Evolutionary conservation across 2,797 vertebrate species (phyloP).

Genomic region (Gouania willdenowi): DNA sequence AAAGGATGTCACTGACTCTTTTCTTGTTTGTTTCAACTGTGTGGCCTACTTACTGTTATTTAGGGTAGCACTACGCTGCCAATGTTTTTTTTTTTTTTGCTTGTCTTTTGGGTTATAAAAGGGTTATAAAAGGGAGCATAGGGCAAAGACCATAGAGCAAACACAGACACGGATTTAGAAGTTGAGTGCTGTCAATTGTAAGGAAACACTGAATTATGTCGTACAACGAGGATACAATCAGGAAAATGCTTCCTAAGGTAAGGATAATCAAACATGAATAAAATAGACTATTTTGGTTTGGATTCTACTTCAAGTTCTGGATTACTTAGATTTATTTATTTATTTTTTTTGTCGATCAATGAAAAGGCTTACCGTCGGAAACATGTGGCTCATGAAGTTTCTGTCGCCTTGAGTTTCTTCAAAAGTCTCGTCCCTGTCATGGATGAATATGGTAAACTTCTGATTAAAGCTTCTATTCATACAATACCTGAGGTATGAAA

Average conservation of each 20-base stretch:
- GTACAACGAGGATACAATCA: conserved; percentile 12
- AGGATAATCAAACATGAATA: conserved; percentile 9
- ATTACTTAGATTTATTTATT: not conserved
- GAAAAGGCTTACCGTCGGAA: conserved; percentile 81
- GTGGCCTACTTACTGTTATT: conserved; percentile 6
- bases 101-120: no score
- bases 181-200: not conserved
- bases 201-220: conserved; percentile 26
- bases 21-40: conserved; percentile 6
- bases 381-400: conserved; percentile 81
- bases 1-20: not conserved
- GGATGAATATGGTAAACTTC: conserved; percentile 81
- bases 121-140: conserved; percentile 24
- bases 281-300: fast-evolving
- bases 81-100: conserved; percentile 4
- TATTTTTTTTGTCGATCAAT: not conserved
- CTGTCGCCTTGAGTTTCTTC: conserved; percentile 75
- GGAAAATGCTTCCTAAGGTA: conserved; percentile 70
- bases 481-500: no score
- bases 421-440: conserved; percentile 83
- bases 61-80: conserved; percentile 14
- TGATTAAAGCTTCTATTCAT: no score
- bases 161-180: no score
- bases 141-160: no score
- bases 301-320: no score